A percentile compares a stretch with the other conserved stretches of the same genome.
Conservation (phyloP, 1,140 invertebrate species). For the Riptortus pedestris region DNA sequence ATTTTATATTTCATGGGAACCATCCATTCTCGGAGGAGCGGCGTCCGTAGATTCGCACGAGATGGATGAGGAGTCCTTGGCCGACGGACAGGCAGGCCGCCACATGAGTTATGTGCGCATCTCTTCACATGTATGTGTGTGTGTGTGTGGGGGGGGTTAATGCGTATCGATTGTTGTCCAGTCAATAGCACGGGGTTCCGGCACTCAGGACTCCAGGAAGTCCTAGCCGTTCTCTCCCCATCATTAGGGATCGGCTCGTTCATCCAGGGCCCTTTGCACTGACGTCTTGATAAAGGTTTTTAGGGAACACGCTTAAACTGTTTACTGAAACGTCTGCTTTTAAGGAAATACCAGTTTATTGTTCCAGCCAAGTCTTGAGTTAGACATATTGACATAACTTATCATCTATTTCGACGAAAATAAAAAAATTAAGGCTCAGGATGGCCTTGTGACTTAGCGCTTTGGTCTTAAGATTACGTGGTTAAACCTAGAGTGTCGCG, state of each 20-base stretch:
- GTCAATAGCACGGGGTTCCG: neutral
- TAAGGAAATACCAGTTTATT: too few relatives aligned
- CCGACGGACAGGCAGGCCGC: neutral
- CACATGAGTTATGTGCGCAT: neutral
- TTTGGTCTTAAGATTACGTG: too few relatives aligned
- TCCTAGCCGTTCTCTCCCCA: neutral
- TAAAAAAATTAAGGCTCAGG: too few relatives aligned
- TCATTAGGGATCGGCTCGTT: neutral
- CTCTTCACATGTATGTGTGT: neutral
- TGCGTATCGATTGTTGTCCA: neutral
- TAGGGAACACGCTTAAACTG: too few relatives aligned
- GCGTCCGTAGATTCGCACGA: too few relatives aligned
- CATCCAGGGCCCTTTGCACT: neutral
- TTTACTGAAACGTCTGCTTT: too few relatives aligned
- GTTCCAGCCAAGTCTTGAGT: too few relatives aligned
- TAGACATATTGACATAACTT: too few relatives aligned
- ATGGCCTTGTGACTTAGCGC: too few relatives aligned
- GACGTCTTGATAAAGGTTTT: neutral
- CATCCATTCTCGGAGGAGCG: neutral
- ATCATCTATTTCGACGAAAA: too few relatives aligned
- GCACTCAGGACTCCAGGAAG: neutral
- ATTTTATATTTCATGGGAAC: neutral
- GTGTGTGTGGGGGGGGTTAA: neutral
- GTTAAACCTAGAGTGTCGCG: too few relatives aligned
- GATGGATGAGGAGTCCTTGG: neutral